phyloP scores from a whole-genome alignment of 1,140 invertebrate genomes.

The Camponotus floridanus region DNA sequence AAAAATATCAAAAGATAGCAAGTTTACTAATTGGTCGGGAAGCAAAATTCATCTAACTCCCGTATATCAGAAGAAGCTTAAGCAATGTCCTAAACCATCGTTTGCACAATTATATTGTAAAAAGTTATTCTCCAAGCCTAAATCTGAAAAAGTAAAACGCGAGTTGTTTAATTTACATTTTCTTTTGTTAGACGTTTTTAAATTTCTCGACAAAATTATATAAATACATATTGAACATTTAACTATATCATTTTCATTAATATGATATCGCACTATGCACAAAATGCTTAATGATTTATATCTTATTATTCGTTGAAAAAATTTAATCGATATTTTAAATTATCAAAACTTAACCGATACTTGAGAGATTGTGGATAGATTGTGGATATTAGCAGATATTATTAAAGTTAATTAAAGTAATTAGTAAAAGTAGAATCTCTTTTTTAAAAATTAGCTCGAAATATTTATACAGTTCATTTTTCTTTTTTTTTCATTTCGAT shows the following conservation, averaged over 20 bases:
- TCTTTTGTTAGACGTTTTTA: neutral
- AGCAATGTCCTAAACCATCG: conserved; percentile 53
- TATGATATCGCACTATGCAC: neutral
- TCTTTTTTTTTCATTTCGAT: neutral
- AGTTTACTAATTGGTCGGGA: no score
- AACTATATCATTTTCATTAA: neutral
- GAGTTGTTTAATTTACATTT: neutral
- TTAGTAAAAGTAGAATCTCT: neutral
- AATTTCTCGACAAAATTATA: neutral
- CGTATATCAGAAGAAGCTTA: conserved; percentile 15
- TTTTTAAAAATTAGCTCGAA: neutral
- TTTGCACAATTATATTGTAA: neutral
- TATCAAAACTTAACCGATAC: neutral
- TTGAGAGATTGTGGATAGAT: no score
- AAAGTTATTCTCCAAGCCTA: neutral
- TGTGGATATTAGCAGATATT: no score
- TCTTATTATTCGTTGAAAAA: neutral
- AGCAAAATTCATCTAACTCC: neutral
- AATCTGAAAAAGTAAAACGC: conserved; percentile 21
- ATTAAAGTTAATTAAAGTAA: neutral
- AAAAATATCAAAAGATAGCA: neutral
- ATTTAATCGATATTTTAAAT: neutral
- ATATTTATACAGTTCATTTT: neutral
- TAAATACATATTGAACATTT: neutral
- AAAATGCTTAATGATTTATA: neutral